Evolutionary conservation across 2,797 vertebrate species (phyloP), one percentile per base, ranked within the genome.

Genomic region (Sebastes paucispinis): DNA sequence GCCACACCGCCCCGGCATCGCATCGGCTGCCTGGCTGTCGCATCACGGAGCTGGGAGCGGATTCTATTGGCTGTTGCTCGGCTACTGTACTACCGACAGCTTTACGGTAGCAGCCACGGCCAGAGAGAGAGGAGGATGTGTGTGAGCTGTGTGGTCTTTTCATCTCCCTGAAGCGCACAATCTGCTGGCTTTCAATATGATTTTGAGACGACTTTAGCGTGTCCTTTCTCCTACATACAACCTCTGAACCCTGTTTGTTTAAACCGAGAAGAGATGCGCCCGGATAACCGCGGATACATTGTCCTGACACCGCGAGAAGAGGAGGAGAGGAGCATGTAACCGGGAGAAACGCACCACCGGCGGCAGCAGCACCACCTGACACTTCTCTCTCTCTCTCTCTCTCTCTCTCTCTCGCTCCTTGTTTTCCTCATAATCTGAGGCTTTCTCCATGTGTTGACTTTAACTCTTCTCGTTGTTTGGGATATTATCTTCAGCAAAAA

Each of bases 291-390:
- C 69, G 90, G 88, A 80, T 54, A 86, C 83, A 77, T 87, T 83
- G 88, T 88, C 75, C 87, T 90, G 89, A 87, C 88, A 77, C 70
- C 55, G 87, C 84, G 80, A 32, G 75, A 72, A 18, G 20, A 52
- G 88, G 75, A 85, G 88, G 88, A 87, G 83, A 84, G 89, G 80
- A 91, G 91, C 89, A 92, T 94, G 94, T 95, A 94, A 96, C 89
- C 82, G 87, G 83, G 85, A 88, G 66, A 75, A 63, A 43, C 76
- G 68, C 79, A 81, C 73, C 88, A 79, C 82, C 80, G 71, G 76
- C 87, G 76, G 86, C 81, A 50, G 77, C 60, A 75, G 74, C 88
- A 77, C 91, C 94, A 95, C 94, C 94, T 95, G 93, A 93, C 91
- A 85, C 92, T 58, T 73, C 70, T 70, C 71, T 55, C 70, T 22